Percentiles rank a stretch among this genome's conserved stretches.
These are phyloP conservation scores for Papilio glaucus DNA, from an alignment of 1,140 invertebrate species.

Conservation along the genomic window DNA sequence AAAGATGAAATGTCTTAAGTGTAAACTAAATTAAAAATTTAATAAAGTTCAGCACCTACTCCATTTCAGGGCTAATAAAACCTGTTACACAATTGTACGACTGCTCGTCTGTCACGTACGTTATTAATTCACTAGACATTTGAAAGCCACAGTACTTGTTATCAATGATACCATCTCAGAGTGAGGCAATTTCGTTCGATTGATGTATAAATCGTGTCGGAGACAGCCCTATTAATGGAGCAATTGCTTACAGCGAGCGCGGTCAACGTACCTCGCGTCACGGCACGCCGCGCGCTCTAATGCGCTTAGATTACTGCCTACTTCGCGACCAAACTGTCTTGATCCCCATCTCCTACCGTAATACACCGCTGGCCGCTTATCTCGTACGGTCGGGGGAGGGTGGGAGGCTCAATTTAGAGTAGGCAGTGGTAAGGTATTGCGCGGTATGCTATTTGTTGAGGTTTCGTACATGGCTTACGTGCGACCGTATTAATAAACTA, in stretches of 20 bases:
- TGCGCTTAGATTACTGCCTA: conserved; percentile 76
- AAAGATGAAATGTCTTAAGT: too few species aligned
- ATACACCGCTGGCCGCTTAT: conserved; percentile 28
- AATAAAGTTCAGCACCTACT: not conserved
- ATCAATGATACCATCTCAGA: not conserved
- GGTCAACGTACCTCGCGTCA: conserved; percentile 74
- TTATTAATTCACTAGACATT: conserved; percentile 13
- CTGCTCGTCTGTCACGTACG: conserved; percentile 7
- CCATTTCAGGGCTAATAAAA: conserved; percentile 5
- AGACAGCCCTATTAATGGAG: conserved; percentile 62
- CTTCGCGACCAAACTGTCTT: conserved; percentile 51
- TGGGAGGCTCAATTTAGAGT: not conserved
- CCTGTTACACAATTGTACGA: conserved; percentile 1
- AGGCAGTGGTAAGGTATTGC: conserved; percentile 61
- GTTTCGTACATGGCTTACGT: conserved; percentile 53
- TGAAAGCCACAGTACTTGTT: not conserved
- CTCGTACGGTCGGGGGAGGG: not conserved
- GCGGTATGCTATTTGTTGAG: conserved; percentile 70
- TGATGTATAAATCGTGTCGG: conserved; percentile 40
- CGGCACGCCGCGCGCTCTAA: conserved; percentile 72
- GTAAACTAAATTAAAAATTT: too few species aligned
- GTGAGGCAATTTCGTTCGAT: conserved; percentile 36
- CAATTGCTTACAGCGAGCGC: conserved; percentile 67
- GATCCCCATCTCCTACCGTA: conserved; percentile 45
- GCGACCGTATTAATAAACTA: not conserved